Evolutionary conservation across 2,113 vertebrate species (phyloP).

Genomic region (Triplophysa rosa): DNA sequence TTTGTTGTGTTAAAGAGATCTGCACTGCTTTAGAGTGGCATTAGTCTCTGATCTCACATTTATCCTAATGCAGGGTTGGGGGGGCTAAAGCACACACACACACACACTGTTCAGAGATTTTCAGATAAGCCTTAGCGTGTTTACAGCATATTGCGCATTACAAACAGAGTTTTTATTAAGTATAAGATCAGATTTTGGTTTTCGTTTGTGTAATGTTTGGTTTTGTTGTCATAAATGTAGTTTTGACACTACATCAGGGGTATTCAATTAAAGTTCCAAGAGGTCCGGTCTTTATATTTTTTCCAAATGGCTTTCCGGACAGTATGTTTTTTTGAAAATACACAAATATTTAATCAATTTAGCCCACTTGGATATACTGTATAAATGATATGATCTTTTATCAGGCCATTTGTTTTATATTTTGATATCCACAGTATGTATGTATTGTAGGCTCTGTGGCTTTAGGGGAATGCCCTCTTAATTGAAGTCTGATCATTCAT

Average conservation of each 20-base stretch:
- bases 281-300: too few relatives aligned
- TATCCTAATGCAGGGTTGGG: constrained; percentile 45
- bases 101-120: constrained; percentile 37
- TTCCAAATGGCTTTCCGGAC: too few relatives aligned
- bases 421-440: too few relatives aligned
- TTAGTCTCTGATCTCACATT: constrained; percentile 71
- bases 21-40: constrained; percentile 69
- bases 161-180: not conserved
- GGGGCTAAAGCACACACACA: constrained; percentile 42
- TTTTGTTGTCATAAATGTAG: not conserved
- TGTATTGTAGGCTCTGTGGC: too few relatives aligned
- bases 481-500: too few relatives aligned
- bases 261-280: too few relatives aligned
- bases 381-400: too few relatives aligned
- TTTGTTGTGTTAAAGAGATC: constrained; percentile 78
- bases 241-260: not conserved
- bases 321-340: too few relatives aligned
- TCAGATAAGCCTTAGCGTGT: constrained; percentile 34
- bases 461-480: too few relatives aligned
- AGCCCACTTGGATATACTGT: too few relatives aligned
- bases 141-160: not conserved
- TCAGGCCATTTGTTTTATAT: too few relatives aligned
- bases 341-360: too few relatives aligned
- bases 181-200: not conserved
- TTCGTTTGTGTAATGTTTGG: not conserved